A percentile compares a stretch with the other conserved stretches of the same genome.
These are phyloP conservation scores for Drosophila suzukii DNA, from an alignment of 1,140 invertebrate genomes.

Conservation along the genomic window DNA sequence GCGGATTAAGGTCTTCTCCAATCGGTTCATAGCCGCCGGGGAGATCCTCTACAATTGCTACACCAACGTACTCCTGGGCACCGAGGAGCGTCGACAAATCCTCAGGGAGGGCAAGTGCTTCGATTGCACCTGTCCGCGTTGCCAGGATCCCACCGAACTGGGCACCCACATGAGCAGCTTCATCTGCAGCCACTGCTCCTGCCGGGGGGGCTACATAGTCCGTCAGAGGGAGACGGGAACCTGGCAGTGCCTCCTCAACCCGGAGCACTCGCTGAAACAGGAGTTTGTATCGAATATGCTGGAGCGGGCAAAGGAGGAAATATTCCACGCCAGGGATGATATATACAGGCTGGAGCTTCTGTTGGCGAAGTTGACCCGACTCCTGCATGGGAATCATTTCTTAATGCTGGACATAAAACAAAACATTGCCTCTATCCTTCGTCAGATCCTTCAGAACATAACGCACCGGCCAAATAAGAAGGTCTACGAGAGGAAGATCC, in stretches of 20 bases:
- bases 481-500: slow-evolving; percentile 87
- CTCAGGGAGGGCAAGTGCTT: slow-evolving; percentile 90
- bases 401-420: slow-evolving; percentile 89
- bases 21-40: slow-evolving; percentile 86
- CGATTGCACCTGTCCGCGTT: slow-evolving; percentile 88
- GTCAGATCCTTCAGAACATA: slow-evolving; percentile 85
- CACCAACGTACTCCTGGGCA: slow-evolving; percentile 89
- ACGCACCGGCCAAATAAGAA: slow-evolving; percentile 85
- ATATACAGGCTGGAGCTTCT: slow-evolving; percentile 86
- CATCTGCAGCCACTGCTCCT: slow-evolving; percentile 85
- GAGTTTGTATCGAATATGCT: slow-evolving; percentile 67
- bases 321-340: slow-evolving; percentile 82
- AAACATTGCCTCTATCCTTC: slow-evolving; percentile 87
- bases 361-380: slow-evolving; percentile 86
- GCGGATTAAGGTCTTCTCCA: slow-evolving; percentile 87
- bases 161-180: slow-evolving; percentile 89
- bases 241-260: slow-evolving; percentile 70
- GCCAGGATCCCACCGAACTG: slow-evolving; percentile 88
- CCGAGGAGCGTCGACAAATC: slow-evolving; percentile 87
- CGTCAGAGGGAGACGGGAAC: slow-evolving; percentile 31
- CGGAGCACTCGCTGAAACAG: slow-evolving; percentile 52
- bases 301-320: slow-evolving; percentile 84
- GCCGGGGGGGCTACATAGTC: slow-evolving; percentile 53
- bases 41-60: slow-evolving; percentile 90
- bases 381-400: slow-evolving; percentile 88